Evolutionary conservation across 2,888 invertebrate genomes (phyloP), one percentile per base, ranked within the genome.

Genomic region (Morpho helenor): DNA sequence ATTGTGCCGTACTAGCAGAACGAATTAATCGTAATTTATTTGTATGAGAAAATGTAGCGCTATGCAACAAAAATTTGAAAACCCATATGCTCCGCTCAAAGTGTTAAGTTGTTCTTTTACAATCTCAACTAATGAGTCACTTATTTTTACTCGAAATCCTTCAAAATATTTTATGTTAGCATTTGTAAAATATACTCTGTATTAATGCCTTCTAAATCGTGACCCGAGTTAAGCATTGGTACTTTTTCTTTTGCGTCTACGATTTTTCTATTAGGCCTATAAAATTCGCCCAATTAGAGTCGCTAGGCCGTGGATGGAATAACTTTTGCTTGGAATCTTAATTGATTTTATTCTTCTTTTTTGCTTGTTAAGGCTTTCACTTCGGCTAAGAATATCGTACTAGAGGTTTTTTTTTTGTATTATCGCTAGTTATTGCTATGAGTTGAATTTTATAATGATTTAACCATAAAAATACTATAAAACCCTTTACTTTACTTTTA

Each of bases 261-360:
- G 47, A 52, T 54, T 54, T 54, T 53, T 53, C 45, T 61, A 56
- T 52, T 40, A 44, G 49, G 59, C 59, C 61, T 48, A 52, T 53
- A 53, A 50, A 53, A 50, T 53, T 42, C 10, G 43, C 39, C 59
- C 56, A 62, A 62, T 62, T 62, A 59, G 47, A 59, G 56, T 59
- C 50, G 53, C 48, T 40, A 56, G 47, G 45, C 56, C 47, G 53
- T 56, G 56, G 49, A 53, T 48, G 59, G 52, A 23, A 53, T 59
- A 56, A 62, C 49, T 52, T 54, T 23, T 48, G 47, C 42, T 54
- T 46, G 44, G 41, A 56, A 56, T 44, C 47, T 56, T 59, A 56
- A 44, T 50, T 53, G 52, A 59, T 48, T 59, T 59, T 42, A 22
- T 45, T 47, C 16, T 8, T 41, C n/a, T 41, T 39, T 23, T 52